A percentile compares a stretch with the other conserved stretches of the same genome.
phyloP scores from a whole-genome alignment of 2,888 invertebrate species.

The Drosophila meridionalis region DNA sequence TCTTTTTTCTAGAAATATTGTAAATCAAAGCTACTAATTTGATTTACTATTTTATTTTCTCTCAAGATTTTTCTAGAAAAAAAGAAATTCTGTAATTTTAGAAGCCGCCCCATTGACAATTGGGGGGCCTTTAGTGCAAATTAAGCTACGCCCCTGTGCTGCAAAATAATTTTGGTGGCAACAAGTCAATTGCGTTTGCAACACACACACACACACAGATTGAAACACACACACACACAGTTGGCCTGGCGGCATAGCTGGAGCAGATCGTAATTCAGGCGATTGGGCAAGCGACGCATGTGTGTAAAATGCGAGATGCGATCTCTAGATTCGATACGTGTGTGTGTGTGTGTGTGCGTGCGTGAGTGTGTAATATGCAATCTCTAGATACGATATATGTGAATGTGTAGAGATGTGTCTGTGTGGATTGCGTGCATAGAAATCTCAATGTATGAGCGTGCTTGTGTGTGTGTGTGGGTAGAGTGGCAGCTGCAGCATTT shows the following conservation, averaged over 20 bases:
- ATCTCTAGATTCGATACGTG: slow-evolving; percentile 47
- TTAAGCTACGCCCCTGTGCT: slow-evolving; percentile 39
- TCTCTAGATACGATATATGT: slow-evolving; percentile 48
- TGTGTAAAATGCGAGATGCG: slow-evolving; percentile 67
- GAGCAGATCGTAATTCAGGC: slow-evolving; percentile 60
- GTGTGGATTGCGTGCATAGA: slow-evolving; percentile 7
- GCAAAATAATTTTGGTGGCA: slow-evolving; percentile 35
- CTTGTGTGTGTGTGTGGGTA: slow-evolving; percentile 31
- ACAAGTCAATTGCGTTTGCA: slow-evolving; percentile 67
- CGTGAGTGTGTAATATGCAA: slow-evolving; percentile 44
- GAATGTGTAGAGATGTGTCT: slow-evolving; percentile 1
- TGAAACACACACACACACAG: neutral
- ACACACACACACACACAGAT: slow-evolving; percentile 31
- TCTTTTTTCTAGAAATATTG: too few relatives aligned
- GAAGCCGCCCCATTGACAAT: neutral
- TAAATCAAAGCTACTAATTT: too few relatives aligned
- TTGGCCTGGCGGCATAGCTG: slow-evolving; percentile 48
- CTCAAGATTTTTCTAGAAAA: neutral
- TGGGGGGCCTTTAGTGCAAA: neutral
- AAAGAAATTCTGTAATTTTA: neutral
- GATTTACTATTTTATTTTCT: neutral
- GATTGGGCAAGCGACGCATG: slow-evolving; percentile 69
- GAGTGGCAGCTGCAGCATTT: slow-evolving; percentile 58
- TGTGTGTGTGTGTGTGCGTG: slow-evolving; percentile 26
- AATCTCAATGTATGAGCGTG: slow-evolving; percentile 14